phyloP scores from a whole-genome alignment of 2,797 vertebrate genomes.

The Phyllotis vaccarum region DNA sequence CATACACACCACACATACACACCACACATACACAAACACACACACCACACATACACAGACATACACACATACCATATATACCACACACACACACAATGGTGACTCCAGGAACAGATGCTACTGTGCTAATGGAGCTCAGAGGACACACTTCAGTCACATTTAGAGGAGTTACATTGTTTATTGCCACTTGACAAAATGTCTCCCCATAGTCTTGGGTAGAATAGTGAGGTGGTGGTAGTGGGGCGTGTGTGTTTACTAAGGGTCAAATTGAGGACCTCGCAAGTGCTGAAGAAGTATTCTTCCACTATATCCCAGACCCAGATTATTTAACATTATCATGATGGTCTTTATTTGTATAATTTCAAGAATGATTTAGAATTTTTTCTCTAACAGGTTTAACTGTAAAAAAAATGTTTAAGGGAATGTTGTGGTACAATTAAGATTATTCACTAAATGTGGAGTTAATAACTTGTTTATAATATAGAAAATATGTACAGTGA shows the following conservation, averaged over 20 bases:
- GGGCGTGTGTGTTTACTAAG: neutral
- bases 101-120: neutral
- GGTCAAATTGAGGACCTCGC: neutral
- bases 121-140: neutral
- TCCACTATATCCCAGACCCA: neutral
- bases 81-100: fast-evolving
- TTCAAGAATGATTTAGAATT: neutral
- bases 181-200: neutral
- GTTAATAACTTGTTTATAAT: neutral
- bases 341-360: neutral
- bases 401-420: neutral
- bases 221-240: neutral
- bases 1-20: neutral
- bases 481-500: neutral
- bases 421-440: neutral
- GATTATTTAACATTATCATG: neutral
- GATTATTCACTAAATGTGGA: neutral
- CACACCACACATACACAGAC: neutral
- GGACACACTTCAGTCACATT: fast-evolving
- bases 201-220: neutral
- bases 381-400: neutral
- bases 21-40: neutral
- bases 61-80: too few relatives aligned
- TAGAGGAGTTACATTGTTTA: neutral
- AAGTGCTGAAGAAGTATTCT: neutral